Evolutionary conservation across 1,140 invertebrate species (phyloP), one percentile per base, ranked within the genome.

Genomic region (Calephelis nemesis): DNA sequence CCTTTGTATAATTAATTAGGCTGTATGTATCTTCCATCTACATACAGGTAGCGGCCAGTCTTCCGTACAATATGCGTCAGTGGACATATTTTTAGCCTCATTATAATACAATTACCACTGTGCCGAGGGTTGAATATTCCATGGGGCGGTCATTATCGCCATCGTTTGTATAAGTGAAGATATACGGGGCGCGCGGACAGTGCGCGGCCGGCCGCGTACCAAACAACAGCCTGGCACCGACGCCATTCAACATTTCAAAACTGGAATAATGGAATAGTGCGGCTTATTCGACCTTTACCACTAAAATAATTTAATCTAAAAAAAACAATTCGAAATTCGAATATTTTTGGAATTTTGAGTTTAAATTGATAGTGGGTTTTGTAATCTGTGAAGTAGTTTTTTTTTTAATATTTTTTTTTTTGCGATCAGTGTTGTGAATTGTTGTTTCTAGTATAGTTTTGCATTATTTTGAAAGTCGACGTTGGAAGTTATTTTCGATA

Each of bases 201-300:
- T 90, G 77, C 74, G 79, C 83, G 83, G 76, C 77, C 85, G 85
- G 84, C 83, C 83, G 88, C 78, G 79, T 83, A 81, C 79, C 83
- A 80, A 77, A 78, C 78, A 81, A 83, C 86, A 71, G 83, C 80
- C 84, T 85, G 83, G 79, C 74, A 84, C 86, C 74, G 82, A 65
- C 69, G 74, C 74, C 66, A 60, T 62, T 62, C 70, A 54, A 73
- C 78, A 77, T 78, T 76, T 77, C 62, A 77, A 81, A 74, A 83
- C 83, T 81, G 82, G 74, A 79, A 83, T 73, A 79, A 78, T 69
- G 76, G 68, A 77, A 73, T 82, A 83, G 80, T 83, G 80, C 76
- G 78, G 79, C 75, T 72, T 80, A 81, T 76, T 74, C 77, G 76
- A 81, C 76, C 75, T 82, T 81, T 68, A 5, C 52, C 15, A 39